A percentile compares a stretch with the other conserved stretches of the same genome.
Conservation (phyloP, 2,888 invertebrate genomes). For the Pherbina coryleti region DNA sequence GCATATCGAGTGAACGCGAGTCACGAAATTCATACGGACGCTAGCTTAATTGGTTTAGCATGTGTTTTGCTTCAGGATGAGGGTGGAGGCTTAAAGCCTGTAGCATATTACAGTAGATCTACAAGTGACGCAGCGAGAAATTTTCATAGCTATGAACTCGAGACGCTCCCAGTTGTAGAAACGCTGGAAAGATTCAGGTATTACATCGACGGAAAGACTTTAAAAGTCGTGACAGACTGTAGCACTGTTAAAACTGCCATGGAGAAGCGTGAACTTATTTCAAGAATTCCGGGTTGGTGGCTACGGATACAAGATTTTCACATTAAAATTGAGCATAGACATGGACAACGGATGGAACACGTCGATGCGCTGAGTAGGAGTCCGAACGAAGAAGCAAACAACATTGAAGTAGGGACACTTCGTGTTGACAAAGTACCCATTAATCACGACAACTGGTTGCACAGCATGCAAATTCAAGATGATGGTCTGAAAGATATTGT, state of each 20-base stretch:
- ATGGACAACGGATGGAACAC: not conserved
- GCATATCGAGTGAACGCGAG: constrained; percentile 34
- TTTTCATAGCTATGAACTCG: constrained; percentile 11
- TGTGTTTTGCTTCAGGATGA: not conserved
- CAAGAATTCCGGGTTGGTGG: constrained; percentile 40
- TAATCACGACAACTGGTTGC: not conserved
- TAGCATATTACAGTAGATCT: constrained; percentile 2
- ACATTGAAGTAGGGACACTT: not conserved
- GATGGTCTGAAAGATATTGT: constrained; percentile 14
- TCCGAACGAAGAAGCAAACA: not conserved
- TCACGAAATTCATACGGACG: constrained; percentile 43
- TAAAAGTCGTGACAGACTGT: too few species aligned
- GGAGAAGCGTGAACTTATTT: constrained; percentile 35
- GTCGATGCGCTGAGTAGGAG: constrained; percentile 34
- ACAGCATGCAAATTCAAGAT: not conserved
- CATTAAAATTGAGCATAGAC: constrained; percentile 24
- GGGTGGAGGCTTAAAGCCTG: not conserved
- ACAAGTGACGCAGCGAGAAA: not conserved
- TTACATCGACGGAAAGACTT: not conserved
- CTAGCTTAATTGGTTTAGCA: constrained; percentile 27
- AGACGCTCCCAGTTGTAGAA: constrained; percentile 32
- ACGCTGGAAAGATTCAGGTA: constrained; percentile 17
- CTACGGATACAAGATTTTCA: constrained; percentile 32
- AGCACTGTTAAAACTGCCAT: too few species aligned
- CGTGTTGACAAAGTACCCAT: constrained; percentile 4